phyloP scores from a whole-genome alignment of 2,888 invertebrate species.

The Brenthis ino region DNA sequence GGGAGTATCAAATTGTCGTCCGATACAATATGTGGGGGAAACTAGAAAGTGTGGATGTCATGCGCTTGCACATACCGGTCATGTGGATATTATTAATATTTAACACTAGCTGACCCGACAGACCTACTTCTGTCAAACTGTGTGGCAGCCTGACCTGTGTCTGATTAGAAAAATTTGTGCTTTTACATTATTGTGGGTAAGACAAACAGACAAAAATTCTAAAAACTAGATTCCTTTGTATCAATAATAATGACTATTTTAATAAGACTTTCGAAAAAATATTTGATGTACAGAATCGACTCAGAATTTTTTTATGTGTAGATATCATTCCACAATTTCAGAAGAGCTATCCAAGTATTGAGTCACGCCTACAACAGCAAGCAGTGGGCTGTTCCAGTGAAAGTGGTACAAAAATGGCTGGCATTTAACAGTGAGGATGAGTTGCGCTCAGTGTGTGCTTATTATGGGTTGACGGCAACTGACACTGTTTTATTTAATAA shows the following conservation, averaged over 20 bases:
- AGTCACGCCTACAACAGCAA: slow-evolving; percentile 83
- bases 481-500: slow-evolving; percentile 53
- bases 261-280: too few species aligned
- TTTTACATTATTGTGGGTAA: too few species aligned
- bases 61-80: too few species aligned
- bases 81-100: neutral
- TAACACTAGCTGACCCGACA: neutral
- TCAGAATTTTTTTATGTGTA: neutral
- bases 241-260: too few species aligned
- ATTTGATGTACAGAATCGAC: too few species aligned
- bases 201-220: too few species aligned
- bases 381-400: slow-evolving; percentile 73
- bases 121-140: neutral
- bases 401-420: slow-evolving; percentile 71
- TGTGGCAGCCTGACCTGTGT: neutral
- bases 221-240: neutral
- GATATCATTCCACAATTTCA: slow-evolving; percentile 52
- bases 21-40: too few species aligned
- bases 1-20: too few species aligned
- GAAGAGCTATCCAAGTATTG: slow-evolving; percentile 80
- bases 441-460: slow-evolving; percentile 65
- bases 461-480: slow-evolving; percentile 73
- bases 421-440: slow-evolving; percentile 67
- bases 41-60: too few species aligned
- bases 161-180: too few species aligned